These are phyloP conservation scores for Tiliacea citrago DNA, from an alignment of 2,888 invertebrate species.

Conservation along the genomic window DNA sequence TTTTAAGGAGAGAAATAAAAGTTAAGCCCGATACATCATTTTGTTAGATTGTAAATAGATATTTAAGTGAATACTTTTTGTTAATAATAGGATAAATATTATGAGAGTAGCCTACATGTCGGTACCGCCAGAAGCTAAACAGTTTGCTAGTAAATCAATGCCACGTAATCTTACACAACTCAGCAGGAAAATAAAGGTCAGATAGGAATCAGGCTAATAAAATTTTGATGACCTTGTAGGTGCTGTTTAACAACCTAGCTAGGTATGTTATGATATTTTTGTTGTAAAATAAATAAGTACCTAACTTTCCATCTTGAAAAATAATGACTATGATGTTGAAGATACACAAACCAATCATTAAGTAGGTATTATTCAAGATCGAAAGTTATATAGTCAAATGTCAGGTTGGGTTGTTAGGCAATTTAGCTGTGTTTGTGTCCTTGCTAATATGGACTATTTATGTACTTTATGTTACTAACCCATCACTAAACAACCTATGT, in stretches of 20 bases:
- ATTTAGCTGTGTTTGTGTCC: too few species aligned
- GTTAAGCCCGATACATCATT: neutral
- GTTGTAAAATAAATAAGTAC: neutral
- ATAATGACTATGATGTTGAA: neutral
- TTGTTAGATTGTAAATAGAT: too few species aligned
- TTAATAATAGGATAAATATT: neutral
- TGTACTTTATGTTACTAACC: too few species aligned
- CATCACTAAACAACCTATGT: too few species aligned
- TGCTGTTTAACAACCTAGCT: conserved; percentile 9
- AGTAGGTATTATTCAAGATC: neutral
- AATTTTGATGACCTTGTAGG: conserved; percentile 38
- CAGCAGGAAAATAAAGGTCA: conserved; percentile 49
- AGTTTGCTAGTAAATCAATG: conserved; percentile 41
- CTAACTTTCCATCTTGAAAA: neutral
- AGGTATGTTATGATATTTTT: neutral
- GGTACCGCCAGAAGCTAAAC: conserved; percentile 2
- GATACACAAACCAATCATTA: neutral
- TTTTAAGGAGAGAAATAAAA: neutral
- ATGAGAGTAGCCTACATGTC: neutral
- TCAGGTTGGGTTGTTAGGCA: too few species aligned
- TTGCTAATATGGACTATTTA: too few species aligned
- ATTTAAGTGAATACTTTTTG: neutral
- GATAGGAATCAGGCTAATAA: conserved; percentile 37
- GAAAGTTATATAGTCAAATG: too few species aligned
- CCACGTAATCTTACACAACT: conserved; percentile 48